Evolutionary conservation across 1,140 invertebrate species (phyloP).

Genomic region (Cataglyphis hispanica): DNA sequence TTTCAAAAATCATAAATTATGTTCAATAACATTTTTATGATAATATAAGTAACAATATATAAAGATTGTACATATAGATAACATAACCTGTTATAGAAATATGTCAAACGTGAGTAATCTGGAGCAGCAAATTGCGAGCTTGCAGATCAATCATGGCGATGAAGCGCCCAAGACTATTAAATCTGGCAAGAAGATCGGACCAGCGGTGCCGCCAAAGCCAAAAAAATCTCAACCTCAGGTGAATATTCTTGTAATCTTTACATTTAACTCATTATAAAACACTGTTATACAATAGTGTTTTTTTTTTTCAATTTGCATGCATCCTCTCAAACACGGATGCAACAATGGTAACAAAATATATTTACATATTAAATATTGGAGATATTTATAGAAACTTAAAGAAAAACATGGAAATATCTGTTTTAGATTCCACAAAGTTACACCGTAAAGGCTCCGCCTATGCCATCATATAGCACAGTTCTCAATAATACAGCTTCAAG

Average conservation of each 20-base stretch:
- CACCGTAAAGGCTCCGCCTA: slow-evolving; percentile 85
- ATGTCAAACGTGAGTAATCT: slow-evolving; percentile 84
- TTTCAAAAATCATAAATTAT: no score
- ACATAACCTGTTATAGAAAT: slow-evolving; percentile 50
- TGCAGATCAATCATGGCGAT: slow-evolving; percentile 83
- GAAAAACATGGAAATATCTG: background rate
- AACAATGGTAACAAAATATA: slow-evolving; percentile 61
- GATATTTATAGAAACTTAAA: background rate
- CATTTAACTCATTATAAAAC: slow-evolving; percentile 62
- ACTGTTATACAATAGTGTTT: background rate
- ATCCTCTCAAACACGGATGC: slow-evolving; percentile 28
- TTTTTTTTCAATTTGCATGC: background rate
- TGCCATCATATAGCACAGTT: slow-evolving; percentile 87
- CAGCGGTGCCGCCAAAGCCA: slow-evolving; percentile 93
- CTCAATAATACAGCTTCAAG: slow-evolving; percentile 83
- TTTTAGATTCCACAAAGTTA: slow-evolving; percentile 87
- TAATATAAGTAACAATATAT: no score
- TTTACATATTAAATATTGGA: slow-evolving; percentile 10
- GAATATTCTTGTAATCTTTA: slow-evolving; percentile 68
- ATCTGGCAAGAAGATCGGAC: slow-evolving; percentile 90
- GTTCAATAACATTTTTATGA: no score
- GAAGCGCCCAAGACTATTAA: slow-evolving; percentile 72
- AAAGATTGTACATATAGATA: background rate
- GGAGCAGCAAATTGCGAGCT: slow-evolving; percentile 85
- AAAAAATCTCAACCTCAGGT: slow-evolving; percentile 91